phyloP scores from a whole-genome alignment of 2,888 invertebrate species.

The Aphelenchoides bicaudatus region DNA sequence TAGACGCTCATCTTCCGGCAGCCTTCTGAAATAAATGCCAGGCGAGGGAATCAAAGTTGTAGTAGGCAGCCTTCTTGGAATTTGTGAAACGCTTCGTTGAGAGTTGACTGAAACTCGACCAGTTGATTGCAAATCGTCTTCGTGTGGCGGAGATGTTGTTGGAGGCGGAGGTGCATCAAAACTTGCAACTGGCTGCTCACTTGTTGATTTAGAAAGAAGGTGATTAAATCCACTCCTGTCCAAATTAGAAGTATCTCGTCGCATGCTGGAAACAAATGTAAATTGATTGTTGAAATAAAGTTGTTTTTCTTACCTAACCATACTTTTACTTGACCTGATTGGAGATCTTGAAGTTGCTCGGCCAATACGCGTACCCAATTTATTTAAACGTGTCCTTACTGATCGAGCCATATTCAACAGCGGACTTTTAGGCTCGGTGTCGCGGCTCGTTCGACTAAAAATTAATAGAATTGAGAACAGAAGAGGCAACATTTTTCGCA shows the following conservation, averaged over 20 bases:
- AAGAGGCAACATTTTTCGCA: slow-evolving; percentile 24
- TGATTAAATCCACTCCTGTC: slow-evolving; percentile 19
- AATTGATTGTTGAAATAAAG: no score
- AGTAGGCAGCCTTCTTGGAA: slow-evolving; percentile 11
- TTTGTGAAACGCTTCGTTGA: background rate
- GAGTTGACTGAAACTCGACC: no score
- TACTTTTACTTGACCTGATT: slow-evolving; percentile 30
- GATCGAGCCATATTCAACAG: slow-evolving; percentile 55
- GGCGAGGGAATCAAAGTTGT: slow-evolving; percentile 20
- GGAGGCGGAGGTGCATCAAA: slow-evolving; percentile 5
- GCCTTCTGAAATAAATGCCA: background rate
- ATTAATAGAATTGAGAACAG: background rate
- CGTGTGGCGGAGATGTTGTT: slow-evolving; percentile 11
- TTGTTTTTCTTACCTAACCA: slow-evolving; percentile 30
- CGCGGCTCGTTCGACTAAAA: slow-evolving; percentile 15
- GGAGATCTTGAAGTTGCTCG: slow-evolving; percentile 28
- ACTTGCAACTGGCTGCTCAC: slow-evolving; percentile 18
- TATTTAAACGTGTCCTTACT: slow-evolving; percentile 39
- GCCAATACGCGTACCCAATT: slow-evolving; percentile 36
- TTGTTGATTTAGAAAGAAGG: slow-evolving; percentile 26
- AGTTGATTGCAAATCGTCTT: slow-evolving; percentile 16
- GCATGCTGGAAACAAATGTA: slow-evolving; percentile 27
- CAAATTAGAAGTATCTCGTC: slow-evolving; percentile 23
- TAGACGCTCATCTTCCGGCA: slow-evolving; percentile 4
- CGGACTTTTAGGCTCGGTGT: slow-evolving; percentile 52